phyloP scores from a whole-genome alignment of 2,113 vertebrate species.

The Chamaetylas fuelleborni region DNA sequence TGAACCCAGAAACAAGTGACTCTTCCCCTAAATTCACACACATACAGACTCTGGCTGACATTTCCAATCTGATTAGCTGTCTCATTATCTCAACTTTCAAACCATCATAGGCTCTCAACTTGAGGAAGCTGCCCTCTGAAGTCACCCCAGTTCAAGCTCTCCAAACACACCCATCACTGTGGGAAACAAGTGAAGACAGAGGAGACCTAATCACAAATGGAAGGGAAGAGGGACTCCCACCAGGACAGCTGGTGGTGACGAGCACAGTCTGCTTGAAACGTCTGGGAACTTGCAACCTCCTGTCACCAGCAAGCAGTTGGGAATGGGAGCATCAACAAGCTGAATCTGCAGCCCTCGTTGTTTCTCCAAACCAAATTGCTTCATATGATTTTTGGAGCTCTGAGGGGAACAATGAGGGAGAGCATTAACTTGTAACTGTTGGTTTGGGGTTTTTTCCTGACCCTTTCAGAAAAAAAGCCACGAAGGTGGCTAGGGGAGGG shows the following conservation, averaged over 20 bases:
- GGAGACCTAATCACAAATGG: neutral
- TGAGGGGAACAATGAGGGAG: neutral
- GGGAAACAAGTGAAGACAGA: neutral
- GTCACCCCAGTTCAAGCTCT: neutral
- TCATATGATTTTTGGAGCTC: neutral
- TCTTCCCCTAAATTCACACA: neutral
- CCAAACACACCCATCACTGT: neutral
- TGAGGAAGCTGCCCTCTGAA: neutral
- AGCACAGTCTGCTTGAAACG: neutral
- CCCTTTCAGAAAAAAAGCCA: neutral
- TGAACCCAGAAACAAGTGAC: neutral
- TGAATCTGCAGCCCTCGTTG: neutral
- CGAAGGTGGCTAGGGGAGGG: neutral
- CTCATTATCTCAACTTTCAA: neutral
- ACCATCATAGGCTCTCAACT: neutral
- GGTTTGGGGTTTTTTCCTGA: neutral
- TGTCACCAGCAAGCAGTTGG: neutral
- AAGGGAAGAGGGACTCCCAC: constrained; percentile 23
- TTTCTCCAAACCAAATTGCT: neutral
- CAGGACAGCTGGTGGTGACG: constrained; percentile 19
- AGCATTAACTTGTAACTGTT: neutral
- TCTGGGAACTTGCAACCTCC: neutral
- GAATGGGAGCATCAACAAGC: neutral
- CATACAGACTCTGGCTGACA: neutral
- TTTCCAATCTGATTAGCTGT: neutral